Evolutionary conservation across 2,797 vertebrate genomes (phyloP).

Genomic region (Centroberyx gerrardi): DNA sequence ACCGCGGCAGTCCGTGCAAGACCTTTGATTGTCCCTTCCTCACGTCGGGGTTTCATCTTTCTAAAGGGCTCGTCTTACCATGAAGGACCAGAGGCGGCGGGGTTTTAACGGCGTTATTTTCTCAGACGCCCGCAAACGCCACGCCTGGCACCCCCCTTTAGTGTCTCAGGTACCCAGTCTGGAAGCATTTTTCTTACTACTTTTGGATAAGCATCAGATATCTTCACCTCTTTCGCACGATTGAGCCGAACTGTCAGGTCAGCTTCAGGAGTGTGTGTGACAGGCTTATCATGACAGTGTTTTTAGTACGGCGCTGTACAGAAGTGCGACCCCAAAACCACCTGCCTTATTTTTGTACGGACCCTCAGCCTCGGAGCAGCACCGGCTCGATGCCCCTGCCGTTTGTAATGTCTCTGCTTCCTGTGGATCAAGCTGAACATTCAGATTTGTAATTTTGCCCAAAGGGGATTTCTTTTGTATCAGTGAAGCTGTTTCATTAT

Average conservation of each 20-base stretch:
- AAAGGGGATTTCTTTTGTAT: constrained; percentile 81
- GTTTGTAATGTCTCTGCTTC: constrained; percentile 58
- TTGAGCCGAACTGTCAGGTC: constrained; percentile 61
- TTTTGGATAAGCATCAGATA: constrained; percentile 22
- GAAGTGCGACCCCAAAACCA: constrained; percentile 17
- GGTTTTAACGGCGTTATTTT: background rate
- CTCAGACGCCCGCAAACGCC: constrained; percentile 12
- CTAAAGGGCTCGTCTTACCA: constrained; percentile 8
- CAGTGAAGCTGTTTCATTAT: constrained; percentile 81
- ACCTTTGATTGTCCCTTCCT: constrained; percentile 15
- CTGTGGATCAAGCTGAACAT: constrained; percentile 71
- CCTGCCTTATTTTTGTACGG: constrained; percentile 68
- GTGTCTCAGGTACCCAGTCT: constrained; percentile 69
- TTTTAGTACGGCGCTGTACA: constrained; percentile 40
- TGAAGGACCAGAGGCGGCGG: constrained; percentile 4
- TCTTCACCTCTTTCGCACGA: constrained; percentile 51
- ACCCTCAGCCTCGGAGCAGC: constrained; percentile 58
- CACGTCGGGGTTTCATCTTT: constrained; percentile 34
- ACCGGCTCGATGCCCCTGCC: constrained; percentile 47
- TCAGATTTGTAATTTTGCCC: constrained; percentile 78
- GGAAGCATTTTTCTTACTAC: constrained; percentile 30
- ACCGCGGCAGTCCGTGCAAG: background rate
- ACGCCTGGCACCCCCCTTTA: constrained; percentile 47
- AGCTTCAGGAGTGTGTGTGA: no score
- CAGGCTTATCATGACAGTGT: constrained; percentile 38